A percentile compares a stretch with the other conserved stretches of the same genome.
Evolutionary conservation across 2,888 invertebrate species (phyloP).

Genomic region (Globia sparganii): DNA sequence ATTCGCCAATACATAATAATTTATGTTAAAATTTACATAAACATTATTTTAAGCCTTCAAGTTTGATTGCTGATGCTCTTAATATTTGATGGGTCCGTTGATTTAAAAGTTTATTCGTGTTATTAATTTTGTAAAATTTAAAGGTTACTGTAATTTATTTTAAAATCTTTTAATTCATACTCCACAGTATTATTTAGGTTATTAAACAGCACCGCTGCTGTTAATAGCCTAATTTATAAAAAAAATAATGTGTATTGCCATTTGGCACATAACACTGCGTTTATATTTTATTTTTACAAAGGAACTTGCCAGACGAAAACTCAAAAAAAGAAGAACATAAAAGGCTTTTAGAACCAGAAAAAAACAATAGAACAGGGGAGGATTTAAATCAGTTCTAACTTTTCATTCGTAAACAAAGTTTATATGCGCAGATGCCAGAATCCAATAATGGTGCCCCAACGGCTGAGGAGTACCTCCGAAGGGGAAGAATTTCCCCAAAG

Average conservation of each 20-base stretch:
- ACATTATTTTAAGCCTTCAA: slow-evolving; percentile 47
- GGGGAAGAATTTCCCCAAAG: slow-evolving; percentile 85
- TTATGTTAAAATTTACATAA: slow-evolving; percentile 70
- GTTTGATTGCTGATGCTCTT: slow-evolving; percentile 26
- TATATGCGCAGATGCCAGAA: slow-evolving; percentile 86
- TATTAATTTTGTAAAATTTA: slow-evolving; percentile 14
- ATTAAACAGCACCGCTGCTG: not conserved
- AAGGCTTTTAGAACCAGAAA: slow-evolving; percentile 35
- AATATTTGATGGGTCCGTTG: slow-evolving; percentile 25
- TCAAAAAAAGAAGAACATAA: slow-evolving; percentile 19
- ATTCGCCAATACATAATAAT: slow-evolving; percentile 72
- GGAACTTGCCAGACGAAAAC: not conserved
- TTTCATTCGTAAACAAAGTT: slow-evolving; percentile 86
- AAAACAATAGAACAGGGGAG: slow-evolving; percentile 65
- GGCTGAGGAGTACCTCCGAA: slow-evolving; percentile 76
- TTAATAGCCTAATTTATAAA: not conserved
- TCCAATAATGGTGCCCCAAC: slow-evolving; percentile 86
- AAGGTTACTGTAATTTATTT: not conserved
- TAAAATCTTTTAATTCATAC: too few relatives aligned
- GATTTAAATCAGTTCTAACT: slow-evolving; percentile 81
- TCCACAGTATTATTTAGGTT: not conserved
- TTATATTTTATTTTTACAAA: not conserved
- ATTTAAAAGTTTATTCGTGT: slow-evolving; percentile 2
- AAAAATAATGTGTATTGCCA: not conserved
- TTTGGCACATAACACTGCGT: not conserved